Conservation (phyloP, 2,113 vertebrate genomes). For the Neolamprologus cancellatus region DNA sequence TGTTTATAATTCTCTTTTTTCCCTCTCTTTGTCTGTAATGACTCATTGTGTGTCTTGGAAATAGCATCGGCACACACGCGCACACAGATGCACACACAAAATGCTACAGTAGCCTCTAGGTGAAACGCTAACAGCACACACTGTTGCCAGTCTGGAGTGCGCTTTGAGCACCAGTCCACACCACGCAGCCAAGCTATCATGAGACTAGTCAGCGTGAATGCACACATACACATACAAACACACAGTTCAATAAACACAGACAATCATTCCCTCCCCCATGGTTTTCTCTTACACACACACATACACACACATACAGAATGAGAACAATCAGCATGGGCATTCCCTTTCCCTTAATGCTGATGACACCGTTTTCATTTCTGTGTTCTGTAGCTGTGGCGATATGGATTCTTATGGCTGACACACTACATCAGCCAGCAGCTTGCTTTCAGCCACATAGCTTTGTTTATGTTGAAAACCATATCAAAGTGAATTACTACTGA, state of each 20-base stretch:
- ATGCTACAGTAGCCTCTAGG: conserved; percentile 11
- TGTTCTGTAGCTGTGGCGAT: conserved; percentile 49
- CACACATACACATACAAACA: conserved; percentile 29
- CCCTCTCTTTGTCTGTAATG: not conserved
- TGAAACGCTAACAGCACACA: conserved; percentile 14
- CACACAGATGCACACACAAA: not conserved
- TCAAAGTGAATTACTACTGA: conserved; percentile 63
- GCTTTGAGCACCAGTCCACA: conserved; percentile 60
- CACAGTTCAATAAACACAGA: conserved; percentile 51
- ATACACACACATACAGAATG: not conserved
- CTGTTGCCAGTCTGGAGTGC: conserved; percentile 32
- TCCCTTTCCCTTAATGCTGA: conserved; percentile 57
- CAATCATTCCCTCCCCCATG: conserved; percentile 37
- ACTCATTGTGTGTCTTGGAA: not conserved
- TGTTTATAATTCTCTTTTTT: not conserved
- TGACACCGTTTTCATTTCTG: conserved; percentile 58
- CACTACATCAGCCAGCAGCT: conserved; percentile 58
- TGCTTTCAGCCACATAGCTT: conserved; percentile 62
- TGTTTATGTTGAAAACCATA: conserved; percentile 68
- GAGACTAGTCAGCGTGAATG: conserved; percentile 43
- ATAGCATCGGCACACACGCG: not conserved
- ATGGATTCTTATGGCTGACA: conserved; percentile 61
- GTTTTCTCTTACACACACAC: not conserved
- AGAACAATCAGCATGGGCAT: conserved; percentile 35
- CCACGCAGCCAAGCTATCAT: conserved; percentile 44